These are phyloP conservation scores for Darevskia nairensis DNA, from an alignment of 2,797 vertebrate species.

Conservation along the genomic window DNA sequence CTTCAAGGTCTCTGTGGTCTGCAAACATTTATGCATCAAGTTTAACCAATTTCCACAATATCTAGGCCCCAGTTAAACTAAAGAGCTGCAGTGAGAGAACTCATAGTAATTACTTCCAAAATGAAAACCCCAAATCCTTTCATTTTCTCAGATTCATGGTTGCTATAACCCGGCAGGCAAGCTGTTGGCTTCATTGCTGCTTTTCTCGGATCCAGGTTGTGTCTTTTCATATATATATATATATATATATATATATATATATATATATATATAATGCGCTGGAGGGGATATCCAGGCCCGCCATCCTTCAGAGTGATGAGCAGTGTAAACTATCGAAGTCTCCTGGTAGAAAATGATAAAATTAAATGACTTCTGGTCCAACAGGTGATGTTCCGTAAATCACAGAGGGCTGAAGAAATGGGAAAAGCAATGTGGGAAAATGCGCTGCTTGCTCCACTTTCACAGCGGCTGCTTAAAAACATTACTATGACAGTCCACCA, in stretches of 20 bases:
- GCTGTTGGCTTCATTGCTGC: neutral
- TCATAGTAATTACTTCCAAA: slow-evolving; percentile 22
- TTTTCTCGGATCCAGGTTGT: slow-evolving; percentile 50
- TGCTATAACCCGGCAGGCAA: slow-evolving; percentile 18
- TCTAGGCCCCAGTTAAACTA: neutral
- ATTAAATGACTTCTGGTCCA: slow-evolving; percentile 59
- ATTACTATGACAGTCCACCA: neutral
- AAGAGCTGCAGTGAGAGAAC: slow-evolving; percentile 9
- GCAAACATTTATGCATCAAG: slow-evolving; percentile 14
- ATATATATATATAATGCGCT: no score
- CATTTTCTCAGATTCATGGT: slow-evolving; percentile 16
- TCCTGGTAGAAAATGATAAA: slow-evolving; percentile 50
- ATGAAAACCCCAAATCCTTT: slow-evolving; percentile 15
- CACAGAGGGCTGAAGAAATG: slow-evolving; percentile 35
- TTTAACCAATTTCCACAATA: neutral
- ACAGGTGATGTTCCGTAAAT: slow-evolving; percentile 53
- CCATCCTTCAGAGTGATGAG: slow-evolving; percentile 55
- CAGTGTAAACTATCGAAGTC: slow-evolving; percentile 54
- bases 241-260: no score
- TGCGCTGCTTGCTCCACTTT: neutral
- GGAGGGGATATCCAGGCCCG: slow-evolving; percentile 56
- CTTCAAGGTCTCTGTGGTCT: neutral
- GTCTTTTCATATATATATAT: neutral
- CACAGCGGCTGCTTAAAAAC: neutral
- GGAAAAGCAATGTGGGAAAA: slow-evolving; percentile 22